Conservation (phyloP, 2,113 vertebrate genomes). For the Furnarius figulus region DNA sequence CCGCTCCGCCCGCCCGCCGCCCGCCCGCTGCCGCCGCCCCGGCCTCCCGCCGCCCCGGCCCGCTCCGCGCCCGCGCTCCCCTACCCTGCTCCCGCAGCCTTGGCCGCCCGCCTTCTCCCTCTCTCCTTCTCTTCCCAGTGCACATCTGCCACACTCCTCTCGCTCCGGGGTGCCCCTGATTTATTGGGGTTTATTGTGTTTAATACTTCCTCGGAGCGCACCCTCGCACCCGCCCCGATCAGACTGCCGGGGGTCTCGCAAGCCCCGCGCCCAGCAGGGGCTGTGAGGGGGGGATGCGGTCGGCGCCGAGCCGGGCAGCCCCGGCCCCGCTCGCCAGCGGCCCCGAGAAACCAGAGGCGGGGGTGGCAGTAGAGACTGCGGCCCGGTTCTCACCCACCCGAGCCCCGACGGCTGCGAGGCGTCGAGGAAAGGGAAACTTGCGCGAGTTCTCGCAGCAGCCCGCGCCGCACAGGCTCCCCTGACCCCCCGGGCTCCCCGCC, state of each 20-base stretch:
- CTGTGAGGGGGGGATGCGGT: not conserved
- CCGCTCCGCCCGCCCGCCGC: too few species aligned
- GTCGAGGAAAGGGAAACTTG: not conserved
- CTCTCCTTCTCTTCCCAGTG: slow-evolving; percentile 9
- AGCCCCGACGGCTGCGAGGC: not conserved
- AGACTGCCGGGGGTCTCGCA: not conserved
- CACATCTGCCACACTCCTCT: not conserved
- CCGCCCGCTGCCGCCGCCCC: too few species aligned
- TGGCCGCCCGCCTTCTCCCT: not conserved
- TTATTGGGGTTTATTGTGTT: not conserved
- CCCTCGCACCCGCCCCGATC: not conserved
- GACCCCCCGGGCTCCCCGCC: not conserved
- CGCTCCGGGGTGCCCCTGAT: not conserved
- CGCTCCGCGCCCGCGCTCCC: not conserved
- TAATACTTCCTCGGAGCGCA: not conserved
- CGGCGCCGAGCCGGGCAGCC: not conserved
- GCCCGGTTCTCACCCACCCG: not conserved
- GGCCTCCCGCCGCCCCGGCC: slow-evolving; percentile 11
- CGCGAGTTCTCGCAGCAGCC: not conserved
- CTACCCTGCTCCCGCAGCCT: not conserved
- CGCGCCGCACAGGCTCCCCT: not conserved
- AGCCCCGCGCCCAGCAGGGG: not conserved
- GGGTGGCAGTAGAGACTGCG: too few species aligned
- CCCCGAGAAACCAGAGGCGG: not conserved
- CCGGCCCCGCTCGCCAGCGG: not conserved